Conservation (phyloP, 2,113 vertebrate genomes). For the Acanthisitta chloris region DNA sequence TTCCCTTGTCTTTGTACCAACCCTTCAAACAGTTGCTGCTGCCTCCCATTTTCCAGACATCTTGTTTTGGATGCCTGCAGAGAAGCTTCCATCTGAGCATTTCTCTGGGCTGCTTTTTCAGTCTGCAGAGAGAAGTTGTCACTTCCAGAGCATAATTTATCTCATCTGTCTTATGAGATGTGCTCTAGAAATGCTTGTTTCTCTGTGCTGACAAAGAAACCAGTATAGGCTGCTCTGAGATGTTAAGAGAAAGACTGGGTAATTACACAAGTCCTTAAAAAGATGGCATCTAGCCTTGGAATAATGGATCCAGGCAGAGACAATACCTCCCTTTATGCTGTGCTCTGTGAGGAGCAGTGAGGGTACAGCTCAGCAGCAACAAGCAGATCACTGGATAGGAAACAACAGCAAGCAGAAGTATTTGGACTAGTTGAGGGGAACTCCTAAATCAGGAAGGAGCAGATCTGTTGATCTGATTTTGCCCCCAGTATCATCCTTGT, state of each 20-base stretch:
- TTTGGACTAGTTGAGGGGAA: neutral
- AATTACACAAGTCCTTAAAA: neutral
- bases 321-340: neutral
- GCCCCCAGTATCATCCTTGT: neutral
- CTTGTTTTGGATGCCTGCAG: neutral
- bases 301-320: neutral
- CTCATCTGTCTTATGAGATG: neutral
- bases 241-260: neutral
- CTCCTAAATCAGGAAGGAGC: neutral
- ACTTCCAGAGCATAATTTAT: neutral
- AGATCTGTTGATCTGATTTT: neutral
- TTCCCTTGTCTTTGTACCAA: neutral
- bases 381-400: neutral
- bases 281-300: neutral
- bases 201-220: neutral
- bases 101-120: neutral
- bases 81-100: neutral
- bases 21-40: neutral
- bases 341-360: neutral
- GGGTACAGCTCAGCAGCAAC: neutral
- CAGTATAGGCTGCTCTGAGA: neutral
- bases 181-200: slow-evolving; percentile 6
- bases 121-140: neutral
- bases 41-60: neutral
- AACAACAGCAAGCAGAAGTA: neutral